phyloP scores from a whole-genome alignment of 2,888 invertebrate species.

The Dascillus cervinus region DNA sequence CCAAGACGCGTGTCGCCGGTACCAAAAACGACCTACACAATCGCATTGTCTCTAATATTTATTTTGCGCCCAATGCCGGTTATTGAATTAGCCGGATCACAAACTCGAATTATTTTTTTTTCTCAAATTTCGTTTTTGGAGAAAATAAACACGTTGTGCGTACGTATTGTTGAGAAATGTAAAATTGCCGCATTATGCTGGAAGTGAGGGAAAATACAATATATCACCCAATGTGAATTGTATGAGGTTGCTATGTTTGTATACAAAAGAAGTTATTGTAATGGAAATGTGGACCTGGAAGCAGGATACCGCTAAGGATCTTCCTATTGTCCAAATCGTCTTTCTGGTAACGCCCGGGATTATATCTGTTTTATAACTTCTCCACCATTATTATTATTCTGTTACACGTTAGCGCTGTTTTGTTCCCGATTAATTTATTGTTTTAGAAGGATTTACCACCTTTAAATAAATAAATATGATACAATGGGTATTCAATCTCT shows the following conservation, averaged over 20 bases:
- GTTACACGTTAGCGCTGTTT: too few species aligned
- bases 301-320: slow-evolving; percentile 20
- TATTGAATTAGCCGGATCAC: slow-evolving; percentile 38
- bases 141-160: too few species aligned
- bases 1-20: slow-evolving; percentile 10
- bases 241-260: slow-evolving; percentile 21
- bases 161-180: too few species aligned
- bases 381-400: slow-evolving; percentile 20
- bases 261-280: slow-evolving; percentile 22
- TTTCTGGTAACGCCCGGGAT: slow-evolving; percentile 22
- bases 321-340: slow-evolving; percentile 24
- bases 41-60: slow-evolving; percentile 24
- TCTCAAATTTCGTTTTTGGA: too few species aligned
- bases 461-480: too few species aligned
- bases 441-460: too few species aligned
- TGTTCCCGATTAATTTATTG: too few species aligned
- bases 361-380: slow-evolving; percentile 25
- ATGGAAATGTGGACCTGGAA: slow-evolving; percentile 22
- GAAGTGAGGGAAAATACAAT: slow-evolving; percentile 23
- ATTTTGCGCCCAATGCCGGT: slow-evolving; percentile 34
- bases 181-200: too few species aligned
- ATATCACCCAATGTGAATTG: slow-evolving; percentile 27
- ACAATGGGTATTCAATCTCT: too few species aligned
- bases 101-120: too few species aligned
- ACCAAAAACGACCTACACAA: slow-evolving; percentile 8